A percentile compares a stretch with the other conserved stretches of the same genome.
Evolutionary conservation across 2,797 vertebrate genomes (phyloP).

Genomic region (Garrulus glandarius): DNA sequence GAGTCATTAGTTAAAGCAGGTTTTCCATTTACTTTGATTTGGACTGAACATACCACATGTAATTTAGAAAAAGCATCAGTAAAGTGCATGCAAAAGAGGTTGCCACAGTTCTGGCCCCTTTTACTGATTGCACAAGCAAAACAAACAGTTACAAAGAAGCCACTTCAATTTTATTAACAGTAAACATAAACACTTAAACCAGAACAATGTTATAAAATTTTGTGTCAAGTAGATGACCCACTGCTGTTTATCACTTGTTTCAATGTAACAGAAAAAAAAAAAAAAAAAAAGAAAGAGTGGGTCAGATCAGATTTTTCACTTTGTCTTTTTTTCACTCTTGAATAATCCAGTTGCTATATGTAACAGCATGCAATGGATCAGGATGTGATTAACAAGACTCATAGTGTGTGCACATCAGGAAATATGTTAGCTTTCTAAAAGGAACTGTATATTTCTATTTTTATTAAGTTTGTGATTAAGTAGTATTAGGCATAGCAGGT

Average conservation of each 20-base stretch:
- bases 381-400: slow-evolving; percentile 38
- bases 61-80: neutral
- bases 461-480: slow-evolving; percentile 11
- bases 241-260: neutral
- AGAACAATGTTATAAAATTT: neutral
- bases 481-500: neutral
- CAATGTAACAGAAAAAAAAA: neutral
- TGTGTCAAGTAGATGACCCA: neutral
- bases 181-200: neutral
- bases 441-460: neutral
- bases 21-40: neutral
- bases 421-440: slow-evolving; percentile 40
- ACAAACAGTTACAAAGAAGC: neutral
- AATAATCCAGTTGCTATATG: slow-evolving; percentile 35
- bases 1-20: neutral
- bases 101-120: neutral
- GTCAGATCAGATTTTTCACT: neutral
- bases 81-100: neutral
- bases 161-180: neutral
- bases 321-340: neutral
- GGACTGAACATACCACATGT: rapidly evolving
- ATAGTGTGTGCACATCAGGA: slow-evolving; percentile 20
- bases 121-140: neutral
- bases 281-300: neutral
- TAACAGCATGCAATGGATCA: slow-evolving; percentile 49